Evolutionary conservation across 1,140 invertebrate genomes (phyloP), one percentile per base, ranked within the genome.

Genomic region (Phthorimaea operculella): DNA sequence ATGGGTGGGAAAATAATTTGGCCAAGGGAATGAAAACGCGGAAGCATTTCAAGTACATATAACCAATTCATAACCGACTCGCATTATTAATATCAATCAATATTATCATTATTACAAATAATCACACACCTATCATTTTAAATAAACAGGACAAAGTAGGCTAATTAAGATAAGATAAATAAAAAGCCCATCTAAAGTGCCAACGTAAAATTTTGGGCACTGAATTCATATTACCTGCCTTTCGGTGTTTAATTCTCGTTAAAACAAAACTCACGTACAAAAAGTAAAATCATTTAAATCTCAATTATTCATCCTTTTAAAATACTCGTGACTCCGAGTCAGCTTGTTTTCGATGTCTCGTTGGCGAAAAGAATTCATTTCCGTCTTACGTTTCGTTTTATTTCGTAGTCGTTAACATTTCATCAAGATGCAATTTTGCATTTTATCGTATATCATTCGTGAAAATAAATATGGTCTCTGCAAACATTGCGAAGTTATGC

Each of bases 371-470:
- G n/a, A 39, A 39, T 39, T 39, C n/a, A 39, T 39, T 39, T 39
- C 36, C 36, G 36, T n/a, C 36, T 39, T 39, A 39, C 36, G 36
- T 39, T 39, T 39, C 36, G 36, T 39, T 39, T 39, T 16, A 15
- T 62, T 55, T 58, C 33, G 47, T 45, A 21, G 50, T 54, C 57
- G 55, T 63, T 56, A 59, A 56, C 15, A 54, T 59, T 63, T 63
- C 54, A 57, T 57, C 60, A 52, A 12, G 51, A 51, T 59, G 54
- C 54, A 57, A 57, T 63, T 63, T 63, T 59, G 57, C 57, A 50
- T 58, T 56, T 28, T 53, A 39, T 54, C 60, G 52, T 62, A 56
- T 34, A 62, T 56, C 60, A 56, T 44, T 14, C 11, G 34, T 54
- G 49, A 42, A 57, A 60, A 56, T 60, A 56, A 57, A 60, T 55